These are phyloP conservation scores for Phrynosoma platyrhinos DNA, from an alignment of 2,113 vertebrate genomes.

Conservation along the genomic window DNA sequence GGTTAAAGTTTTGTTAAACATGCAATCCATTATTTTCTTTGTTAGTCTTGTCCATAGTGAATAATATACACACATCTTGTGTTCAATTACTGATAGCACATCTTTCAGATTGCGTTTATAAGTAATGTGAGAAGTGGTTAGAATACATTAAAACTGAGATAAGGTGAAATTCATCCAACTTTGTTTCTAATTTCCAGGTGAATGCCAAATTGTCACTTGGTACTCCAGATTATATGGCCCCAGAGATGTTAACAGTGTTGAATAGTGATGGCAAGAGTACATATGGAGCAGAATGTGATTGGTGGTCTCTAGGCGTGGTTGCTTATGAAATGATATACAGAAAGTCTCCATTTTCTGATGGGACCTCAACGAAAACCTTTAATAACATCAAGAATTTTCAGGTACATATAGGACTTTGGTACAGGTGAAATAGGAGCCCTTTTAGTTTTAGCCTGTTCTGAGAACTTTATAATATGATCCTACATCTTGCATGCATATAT, in stretches of 20 bases:
- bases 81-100: not conserved
- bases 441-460: not conserved
- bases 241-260: constrained; percentile 86
- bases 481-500: not conserved
- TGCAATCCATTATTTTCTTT: not conserved
- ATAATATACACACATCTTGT: not conserved
- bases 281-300: constrained; percentile 90
- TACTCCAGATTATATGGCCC: constrained; percentile 93
- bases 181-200: constrained; percentile 70
- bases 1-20: not conserved
- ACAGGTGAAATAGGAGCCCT: not conserved
- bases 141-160: not conserved
- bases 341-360: constrained; percentile 88
- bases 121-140: not conserved
- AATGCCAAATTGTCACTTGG: constrained; percentile 83
- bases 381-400: constrained; percentile 96
- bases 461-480: not conserved
- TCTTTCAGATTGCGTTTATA: not conserved
- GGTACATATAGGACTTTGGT: constrained; percentile 71
- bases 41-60: not conserved
- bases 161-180: not conserved
- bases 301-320: constrained; percentile 96
- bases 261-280: constrained; percentile 79
- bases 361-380: constrained; percentile 88
- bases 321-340: constrained; percentile 96